Conservation (phyloP, 2,888 invertebrate genomes). For the Junonia oenone region DNA sequence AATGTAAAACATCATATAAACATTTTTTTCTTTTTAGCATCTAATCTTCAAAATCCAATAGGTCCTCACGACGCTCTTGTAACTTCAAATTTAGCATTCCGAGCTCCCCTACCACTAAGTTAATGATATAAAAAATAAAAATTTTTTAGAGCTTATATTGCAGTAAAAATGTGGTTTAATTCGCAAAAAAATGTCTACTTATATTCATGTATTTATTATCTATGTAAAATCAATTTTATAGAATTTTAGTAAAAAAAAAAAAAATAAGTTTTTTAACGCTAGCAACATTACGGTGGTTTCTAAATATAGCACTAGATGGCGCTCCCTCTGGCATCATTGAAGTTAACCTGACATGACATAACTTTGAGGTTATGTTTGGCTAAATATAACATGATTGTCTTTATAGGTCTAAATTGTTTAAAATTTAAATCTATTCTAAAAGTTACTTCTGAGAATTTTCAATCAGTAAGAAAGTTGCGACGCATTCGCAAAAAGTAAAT, state of each 20-base stretch:
- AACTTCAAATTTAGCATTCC: no score
- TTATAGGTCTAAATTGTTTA: slow-evolving; percentile 38
- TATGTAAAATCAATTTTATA: no score
- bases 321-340: slow-evolving; percentile 16
- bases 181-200: no score
- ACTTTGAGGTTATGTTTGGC: slow-evolving; percentile 20
- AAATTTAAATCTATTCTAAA: slow-evolving; percentile 35
- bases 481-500: slow-evolving; percentile 25
- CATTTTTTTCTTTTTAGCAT: no score
- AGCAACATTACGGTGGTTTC: slow-evolving; percentile 10
- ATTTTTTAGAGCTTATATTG: background rate
- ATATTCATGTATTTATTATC: no score
- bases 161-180: no score
- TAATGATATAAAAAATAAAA: no score
- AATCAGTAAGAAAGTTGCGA: slow-evolving; percentile 17
- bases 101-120: no score
- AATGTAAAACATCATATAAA: no score
- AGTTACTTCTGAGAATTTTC: slow-evolving; percentile 7
- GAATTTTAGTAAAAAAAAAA: background rate
- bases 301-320: slow-evolving; percentile 41
- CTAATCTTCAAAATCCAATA: no score
- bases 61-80: no score
- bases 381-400: slow-evolving; percentile 39
- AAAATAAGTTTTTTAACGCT: slow-evolving; percentile 6
- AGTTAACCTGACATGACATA: slow-evolving; percentile 25